Conservation (phyloP, 1,140 invertebrate genomes). For the Drosophila azteca region DNA sequence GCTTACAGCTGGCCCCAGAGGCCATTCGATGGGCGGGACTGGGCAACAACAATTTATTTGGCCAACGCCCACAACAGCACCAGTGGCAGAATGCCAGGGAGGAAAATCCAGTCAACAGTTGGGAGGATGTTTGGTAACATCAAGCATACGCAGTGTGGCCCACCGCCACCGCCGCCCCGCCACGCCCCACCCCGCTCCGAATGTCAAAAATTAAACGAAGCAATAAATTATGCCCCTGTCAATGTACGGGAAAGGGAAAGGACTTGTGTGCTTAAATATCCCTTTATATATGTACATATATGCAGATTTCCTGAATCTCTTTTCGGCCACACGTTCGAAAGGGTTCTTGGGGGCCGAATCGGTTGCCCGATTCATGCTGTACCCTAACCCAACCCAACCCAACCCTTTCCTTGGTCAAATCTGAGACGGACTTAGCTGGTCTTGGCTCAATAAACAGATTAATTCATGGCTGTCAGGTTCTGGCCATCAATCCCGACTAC, state of each 20-base stretch:
- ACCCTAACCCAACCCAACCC: neutral
- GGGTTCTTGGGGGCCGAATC: constrained; percentile 20
- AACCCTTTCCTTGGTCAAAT: neutral
- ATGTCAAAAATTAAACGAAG: constrained; percentile 57
- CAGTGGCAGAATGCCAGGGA: too few relatives aligned
- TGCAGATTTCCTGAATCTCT: constrained; percentile 65
- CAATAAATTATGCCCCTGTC: constrained; percentile 61
- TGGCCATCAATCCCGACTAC: constrained; percentile 17
- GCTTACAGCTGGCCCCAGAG: constrained; percentile 41
- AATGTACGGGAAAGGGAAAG: constrained; percentile 33
- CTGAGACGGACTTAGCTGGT: constrained; percentile 14
- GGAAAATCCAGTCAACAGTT: neutral
- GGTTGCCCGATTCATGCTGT: constrained; percentile 17
- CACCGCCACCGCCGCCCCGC: neutral
- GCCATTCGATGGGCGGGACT: neutral
- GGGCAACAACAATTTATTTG: constrained; percentile 9
- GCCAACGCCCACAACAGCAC: neutral
- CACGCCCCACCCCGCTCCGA: neutral
- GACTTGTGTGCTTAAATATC: constrained; percentile 52
- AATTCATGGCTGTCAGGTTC: constrained; percentile 2
- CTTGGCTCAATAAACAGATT: constrained; percentile 36
- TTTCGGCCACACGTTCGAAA: constrained; percentile 13
- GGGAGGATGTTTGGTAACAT: constrained; percentile 35
- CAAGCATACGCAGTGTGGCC: constrained; percentile 58
- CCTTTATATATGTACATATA: constrained; percentile 41